Percentiles rank a stretch among this genome's conserved stretches.
These are phyloP conservation scores for Botia almorhae DNA, from an alignment of 2,797 vertebrate genomes.

Conservation along the genomic window DNA sequence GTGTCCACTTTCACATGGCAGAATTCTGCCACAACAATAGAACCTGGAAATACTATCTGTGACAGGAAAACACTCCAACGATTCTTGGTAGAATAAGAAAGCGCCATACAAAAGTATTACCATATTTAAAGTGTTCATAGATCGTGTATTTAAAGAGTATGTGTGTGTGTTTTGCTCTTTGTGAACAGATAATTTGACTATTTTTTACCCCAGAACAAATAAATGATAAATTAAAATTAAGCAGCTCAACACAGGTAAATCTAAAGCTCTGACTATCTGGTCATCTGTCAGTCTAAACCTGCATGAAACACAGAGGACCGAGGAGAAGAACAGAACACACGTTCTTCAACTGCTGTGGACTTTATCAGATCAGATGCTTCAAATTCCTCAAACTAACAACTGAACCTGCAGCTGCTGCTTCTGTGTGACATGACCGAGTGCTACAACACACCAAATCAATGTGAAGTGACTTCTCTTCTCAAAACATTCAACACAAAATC, in stretches of 20 bases:
- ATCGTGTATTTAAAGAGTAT: too few relatives aligned
- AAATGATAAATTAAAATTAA: not conserved
- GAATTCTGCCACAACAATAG: too few relatives aligned
- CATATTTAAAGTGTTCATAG: too few relatives aligned
- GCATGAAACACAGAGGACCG: not conserved
- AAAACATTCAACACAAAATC: not conserved
- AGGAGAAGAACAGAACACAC: not conserved
- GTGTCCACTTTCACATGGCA: too few relatives aligned
- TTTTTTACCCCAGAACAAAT: not conserved
- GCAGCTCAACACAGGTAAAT: not conserved
- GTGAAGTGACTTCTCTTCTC: not conserved
- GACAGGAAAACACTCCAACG: too few relatives aligned
- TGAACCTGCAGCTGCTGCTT: conserved; percentile 6
- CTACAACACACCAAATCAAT: not conserved
- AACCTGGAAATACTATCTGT: too few relatives aligned
- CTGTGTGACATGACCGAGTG: not conserved
- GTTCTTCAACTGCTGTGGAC: conserved; percentile 15
- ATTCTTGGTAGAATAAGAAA: too few relatives aligned
- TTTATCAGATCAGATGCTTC: conserved; percentile 49
- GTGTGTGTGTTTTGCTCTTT: too few relatives aligned
- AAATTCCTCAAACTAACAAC: conserved; percentile 43
- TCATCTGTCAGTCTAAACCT: not conserved
- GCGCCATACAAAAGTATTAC: too few relatives aligned
- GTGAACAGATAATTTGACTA: too few relatives aligned
- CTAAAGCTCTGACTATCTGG: not conserved